Conservation (phyloP, 2,113 vertebrate species). For the Marcusenius ussheri region DNA sequence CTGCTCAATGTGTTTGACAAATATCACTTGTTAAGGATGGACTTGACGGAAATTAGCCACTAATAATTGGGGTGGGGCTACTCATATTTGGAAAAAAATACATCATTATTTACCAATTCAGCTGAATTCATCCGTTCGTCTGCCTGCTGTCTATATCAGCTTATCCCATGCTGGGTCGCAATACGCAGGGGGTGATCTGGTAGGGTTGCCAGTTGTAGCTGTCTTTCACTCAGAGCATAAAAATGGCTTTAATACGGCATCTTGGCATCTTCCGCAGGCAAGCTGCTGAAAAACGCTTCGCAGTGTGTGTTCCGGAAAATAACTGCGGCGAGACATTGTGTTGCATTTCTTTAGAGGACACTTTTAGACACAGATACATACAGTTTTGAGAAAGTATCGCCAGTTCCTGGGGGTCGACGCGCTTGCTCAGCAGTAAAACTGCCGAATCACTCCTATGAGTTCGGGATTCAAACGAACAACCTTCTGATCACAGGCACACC, state of each 20-base stretch:
- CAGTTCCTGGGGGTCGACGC: background rate
- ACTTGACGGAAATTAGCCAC: background rate
- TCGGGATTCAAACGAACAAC: background rate
- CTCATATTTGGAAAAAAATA: background rate
- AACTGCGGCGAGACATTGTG: background rate
- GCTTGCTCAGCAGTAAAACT: background rate
- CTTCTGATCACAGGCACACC: background rate
- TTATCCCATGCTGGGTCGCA: background rate
- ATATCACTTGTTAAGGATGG: background rate
- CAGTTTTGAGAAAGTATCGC: background rate
- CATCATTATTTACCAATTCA: background rate
- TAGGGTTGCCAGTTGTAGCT: background rate
- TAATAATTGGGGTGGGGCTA: background rate
- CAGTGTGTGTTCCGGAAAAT: background rate
- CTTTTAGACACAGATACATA: background rate
- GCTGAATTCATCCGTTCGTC: background rate
- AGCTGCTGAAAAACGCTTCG: background rate
- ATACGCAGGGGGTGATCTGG: background rate
- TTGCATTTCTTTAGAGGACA: background rate
- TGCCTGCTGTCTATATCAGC: background rate
- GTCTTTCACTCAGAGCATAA: background rate
- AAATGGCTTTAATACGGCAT: background rate
- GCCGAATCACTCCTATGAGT: background rate
- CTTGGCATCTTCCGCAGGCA: background rate
- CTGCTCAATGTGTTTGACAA: background rate